These are phyloP conservation scores for Rhopalosiphum nymphaeae DNA, from an alignment of 2,888 invertebrate genomes.

Conservation along the genomic window DNA sequence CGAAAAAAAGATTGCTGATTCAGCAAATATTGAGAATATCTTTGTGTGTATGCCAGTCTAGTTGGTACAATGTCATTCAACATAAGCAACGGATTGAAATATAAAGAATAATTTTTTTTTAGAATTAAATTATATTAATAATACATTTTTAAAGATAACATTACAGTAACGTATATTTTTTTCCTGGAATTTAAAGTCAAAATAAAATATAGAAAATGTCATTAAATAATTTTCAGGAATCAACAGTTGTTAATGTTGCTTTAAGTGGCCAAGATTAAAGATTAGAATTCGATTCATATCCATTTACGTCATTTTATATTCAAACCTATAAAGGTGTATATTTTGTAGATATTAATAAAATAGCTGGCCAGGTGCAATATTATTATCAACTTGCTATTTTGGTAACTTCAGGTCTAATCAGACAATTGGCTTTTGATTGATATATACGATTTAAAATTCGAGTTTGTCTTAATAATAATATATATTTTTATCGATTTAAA, in stretches of 20 bases:
- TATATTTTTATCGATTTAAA: not conserved
- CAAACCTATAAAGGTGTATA: not conserved
- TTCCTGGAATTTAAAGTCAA: not conserved
- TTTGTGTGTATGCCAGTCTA: not conserved
- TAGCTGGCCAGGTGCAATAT: not conserved
- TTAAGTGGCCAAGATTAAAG: not conserved
- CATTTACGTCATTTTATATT: not conserved
- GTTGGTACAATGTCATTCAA: not conserved
- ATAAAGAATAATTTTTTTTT: not conserved
- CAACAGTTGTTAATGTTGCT: not conserved
- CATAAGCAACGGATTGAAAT: not conserved
- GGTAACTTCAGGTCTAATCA: not conserved
- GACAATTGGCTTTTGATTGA: not conserved
- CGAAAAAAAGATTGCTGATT: constrained; percentile 27
- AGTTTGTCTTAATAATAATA: not conserved
- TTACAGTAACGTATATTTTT: too few relatives aligned
- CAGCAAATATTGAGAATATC: not conserved
- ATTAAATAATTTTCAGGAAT: not conserved
- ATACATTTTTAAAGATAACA: not conserved
- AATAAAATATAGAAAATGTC: not conserved
- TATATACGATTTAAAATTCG: not conserved
- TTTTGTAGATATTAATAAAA: not conserved
- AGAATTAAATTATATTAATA: not conserved
- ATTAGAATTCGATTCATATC: not conserved
- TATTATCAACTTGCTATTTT: not conserved